These are phyloP conservation scores for Drosophila seclusa DNA, from an alignment of 2,888 invertebrate genomes.

Conservation along the genomic window DNA sequence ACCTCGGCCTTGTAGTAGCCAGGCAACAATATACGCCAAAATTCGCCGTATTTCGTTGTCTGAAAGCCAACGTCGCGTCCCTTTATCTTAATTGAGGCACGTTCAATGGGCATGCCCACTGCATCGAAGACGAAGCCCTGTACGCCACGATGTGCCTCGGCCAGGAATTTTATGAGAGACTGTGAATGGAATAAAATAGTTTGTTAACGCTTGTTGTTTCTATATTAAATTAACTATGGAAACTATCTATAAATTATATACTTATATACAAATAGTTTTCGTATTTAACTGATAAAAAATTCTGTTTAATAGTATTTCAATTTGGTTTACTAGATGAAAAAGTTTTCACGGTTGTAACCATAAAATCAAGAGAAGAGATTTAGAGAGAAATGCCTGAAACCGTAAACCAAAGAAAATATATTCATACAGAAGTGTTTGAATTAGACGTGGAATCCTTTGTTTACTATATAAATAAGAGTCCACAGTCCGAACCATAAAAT, in stretches of 20 bases:
- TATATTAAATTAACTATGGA: background rate
- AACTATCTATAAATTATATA: background rate
- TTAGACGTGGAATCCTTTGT: background rate
- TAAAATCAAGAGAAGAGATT: background rate
- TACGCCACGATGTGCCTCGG: conserved; percentile 94
- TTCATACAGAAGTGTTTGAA: background rate
- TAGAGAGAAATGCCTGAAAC: background rate
- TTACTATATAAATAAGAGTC: background rate
- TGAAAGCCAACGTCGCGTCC: conserved; percentile 93
- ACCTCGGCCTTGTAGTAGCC: conserved; percentile 94
- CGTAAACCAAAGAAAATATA: background rate
- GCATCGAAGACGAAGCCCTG: conserved; percentile 94
- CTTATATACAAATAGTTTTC: background rate
- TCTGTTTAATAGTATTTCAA: background rate
- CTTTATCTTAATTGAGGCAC: conserved; percentile 91
- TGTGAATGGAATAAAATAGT: conserved; percentile 84
- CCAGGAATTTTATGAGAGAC: conserved; percentile 93
- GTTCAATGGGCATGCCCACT: conserved; percentile 91
- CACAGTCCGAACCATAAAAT: background rate
- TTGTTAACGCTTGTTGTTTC: background rate
- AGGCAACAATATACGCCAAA: conserved; percentile 95
- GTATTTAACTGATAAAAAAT: background rate
- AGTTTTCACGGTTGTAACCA: background rate
- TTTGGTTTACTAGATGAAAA: no score
- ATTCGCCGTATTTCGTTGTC: conserved; percentile 96